These are phyloP conservation scores for Pristionchus maxplancki DNA, from an alignment of 2,888 invertebrate species.

Conservation along the genomic window DNA sequence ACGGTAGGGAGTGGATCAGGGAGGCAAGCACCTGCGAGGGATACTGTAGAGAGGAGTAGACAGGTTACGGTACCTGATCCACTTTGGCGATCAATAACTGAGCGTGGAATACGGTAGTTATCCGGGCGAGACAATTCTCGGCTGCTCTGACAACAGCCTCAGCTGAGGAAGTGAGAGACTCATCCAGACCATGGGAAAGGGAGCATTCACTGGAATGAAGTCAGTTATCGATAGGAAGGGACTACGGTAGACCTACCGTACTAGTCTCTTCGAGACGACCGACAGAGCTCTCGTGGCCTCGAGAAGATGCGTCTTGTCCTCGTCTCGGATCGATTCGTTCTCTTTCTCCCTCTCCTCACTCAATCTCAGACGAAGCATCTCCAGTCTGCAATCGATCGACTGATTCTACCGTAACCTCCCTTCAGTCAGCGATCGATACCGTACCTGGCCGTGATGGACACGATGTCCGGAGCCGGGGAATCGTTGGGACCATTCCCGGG, in stretches of 20 bases:
- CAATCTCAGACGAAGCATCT: constrained; percentile 5
- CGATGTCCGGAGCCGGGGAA: not conserved
- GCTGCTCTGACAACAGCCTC: not conserved
- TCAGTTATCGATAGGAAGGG: not conserved
- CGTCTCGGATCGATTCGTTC: constrained; percentile 4
- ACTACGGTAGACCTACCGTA: constrained; percentile 22
- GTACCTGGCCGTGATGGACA: constrained; percentile 27
- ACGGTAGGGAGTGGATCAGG: constrained; percentile 24
- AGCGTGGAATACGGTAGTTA: constrained; percentile 47
- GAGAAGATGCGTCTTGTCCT: not conserved
- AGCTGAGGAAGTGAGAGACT: not conserved
- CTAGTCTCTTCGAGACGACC: not conserved
- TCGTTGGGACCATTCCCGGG: not conserved
- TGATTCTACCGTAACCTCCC: not conserved
- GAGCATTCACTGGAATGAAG: constrained; percentile 9
- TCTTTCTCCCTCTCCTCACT: constrained; percentile 40
- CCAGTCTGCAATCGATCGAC: constrained; percentile 35
- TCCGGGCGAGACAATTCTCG: not conserved
- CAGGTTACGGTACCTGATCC: constrained; percentile 43
- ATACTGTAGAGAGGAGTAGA: not conserved
- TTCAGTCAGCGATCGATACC: constrained; percentile 33
- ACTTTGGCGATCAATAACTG: constrained; percentile 41
- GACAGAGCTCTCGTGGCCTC: not conserved
- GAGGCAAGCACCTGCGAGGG: not conserved
- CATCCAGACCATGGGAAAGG: not conserved